Evolutionary conservation across 2,888 invertebrate genomes (phyloP).

Genomic region (Laothoe populi): DNA sequence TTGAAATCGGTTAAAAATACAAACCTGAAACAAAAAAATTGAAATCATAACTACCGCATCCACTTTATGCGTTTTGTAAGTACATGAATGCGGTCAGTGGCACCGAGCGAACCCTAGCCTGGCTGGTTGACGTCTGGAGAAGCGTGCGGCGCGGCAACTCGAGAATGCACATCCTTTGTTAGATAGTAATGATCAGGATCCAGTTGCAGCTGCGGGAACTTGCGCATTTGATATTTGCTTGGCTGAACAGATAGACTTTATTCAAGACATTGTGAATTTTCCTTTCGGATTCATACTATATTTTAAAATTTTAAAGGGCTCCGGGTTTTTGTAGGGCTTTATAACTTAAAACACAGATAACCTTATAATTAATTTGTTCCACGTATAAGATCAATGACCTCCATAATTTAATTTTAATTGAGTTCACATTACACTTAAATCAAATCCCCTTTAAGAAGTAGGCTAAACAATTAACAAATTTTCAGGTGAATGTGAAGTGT

Average conservation of each 20-base stretch:
- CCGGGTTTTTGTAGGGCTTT: no score
- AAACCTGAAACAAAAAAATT: no score
- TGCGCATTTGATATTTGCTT: background rate
- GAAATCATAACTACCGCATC: constrained; percentile 4
- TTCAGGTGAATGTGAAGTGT: constrained; percentile 11
- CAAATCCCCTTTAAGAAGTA: background rate
- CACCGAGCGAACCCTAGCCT: constrained; percentile 21
- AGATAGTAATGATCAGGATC: constrained; percentile 15
- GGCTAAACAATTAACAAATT: constrained; percentile 14
- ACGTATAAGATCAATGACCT: background rate
- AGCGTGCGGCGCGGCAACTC: background rate
- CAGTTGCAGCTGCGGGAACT: constrained; percentile 11
- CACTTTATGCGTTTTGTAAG: background rate
- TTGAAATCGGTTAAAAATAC: no score
- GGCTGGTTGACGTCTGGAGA: constrained; percentile 9
- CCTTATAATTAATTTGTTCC: no score
- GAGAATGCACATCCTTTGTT: constrained; percentile 20
- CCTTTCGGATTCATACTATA: no score
- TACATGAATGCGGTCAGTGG: constrained; percentile 31
- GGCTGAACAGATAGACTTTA: background rate
- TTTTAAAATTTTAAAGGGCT: no score
- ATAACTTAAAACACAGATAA: no score
- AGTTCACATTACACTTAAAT: background rate
- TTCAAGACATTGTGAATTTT: background rate
- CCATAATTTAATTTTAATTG: background rate